A percentile compares a stretch with the other conserved stretches of the same genome.
Conservation (phyloP, 2,888 invertebrate species). For the Slavum lentiscoides region DNA sequence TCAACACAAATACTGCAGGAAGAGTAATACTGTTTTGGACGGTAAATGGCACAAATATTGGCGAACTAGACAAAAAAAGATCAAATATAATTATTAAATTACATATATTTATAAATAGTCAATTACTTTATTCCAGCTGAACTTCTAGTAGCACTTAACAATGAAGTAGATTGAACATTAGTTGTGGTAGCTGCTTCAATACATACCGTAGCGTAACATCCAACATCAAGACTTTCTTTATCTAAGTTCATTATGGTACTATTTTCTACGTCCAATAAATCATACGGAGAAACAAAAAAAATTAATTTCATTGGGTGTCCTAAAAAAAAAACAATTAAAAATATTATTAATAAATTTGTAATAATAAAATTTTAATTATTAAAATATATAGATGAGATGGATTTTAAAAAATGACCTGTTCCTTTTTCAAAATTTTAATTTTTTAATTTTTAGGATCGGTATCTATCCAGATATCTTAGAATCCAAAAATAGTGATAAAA, state of each 20-base stretch:
- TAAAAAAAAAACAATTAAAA: constrained; percentile 59
- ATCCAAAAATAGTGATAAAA: too few relatives aligned
- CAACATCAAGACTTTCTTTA: constrained; percentile 70
- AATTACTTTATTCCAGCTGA: constrained; percentile 74
- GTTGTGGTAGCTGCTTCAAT: constrained; percentile 86
- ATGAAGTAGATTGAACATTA: constrained; percentile 75
- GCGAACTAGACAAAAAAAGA: constrained; percentile 59
- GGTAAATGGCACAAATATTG: constrained; percentile 78
- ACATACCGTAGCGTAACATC: constrained; percentile 85
- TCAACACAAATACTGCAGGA: constrained; percentile 86
- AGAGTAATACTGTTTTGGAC: constrained; percentile 84
- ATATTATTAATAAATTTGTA: not conserved
- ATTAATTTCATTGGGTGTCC: constrained; percentile 92
- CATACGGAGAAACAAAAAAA: constrained; percentile 92
- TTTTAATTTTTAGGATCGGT: too few relatives aligned
- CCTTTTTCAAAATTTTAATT: too few relatives aligned
- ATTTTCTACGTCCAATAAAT: constrained; percentile 77
- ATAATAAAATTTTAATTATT: too few relatives aligned
- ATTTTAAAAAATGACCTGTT: too few relatives aligned
- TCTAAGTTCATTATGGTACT: constrained; percentile 75
- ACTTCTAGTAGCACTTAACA: constrained; percentile 72
- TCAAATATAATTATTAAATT: constrained; percentile 20
- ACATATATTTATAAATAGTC: not conserved
- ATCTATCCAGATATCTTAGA: too few relatives aligned
- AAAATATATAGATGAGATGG: too few relatives aligned